phyloP scores from a whole-genome alignment of 1,140 invertebrate species.

The Kradibia gibbosae region DNA sequence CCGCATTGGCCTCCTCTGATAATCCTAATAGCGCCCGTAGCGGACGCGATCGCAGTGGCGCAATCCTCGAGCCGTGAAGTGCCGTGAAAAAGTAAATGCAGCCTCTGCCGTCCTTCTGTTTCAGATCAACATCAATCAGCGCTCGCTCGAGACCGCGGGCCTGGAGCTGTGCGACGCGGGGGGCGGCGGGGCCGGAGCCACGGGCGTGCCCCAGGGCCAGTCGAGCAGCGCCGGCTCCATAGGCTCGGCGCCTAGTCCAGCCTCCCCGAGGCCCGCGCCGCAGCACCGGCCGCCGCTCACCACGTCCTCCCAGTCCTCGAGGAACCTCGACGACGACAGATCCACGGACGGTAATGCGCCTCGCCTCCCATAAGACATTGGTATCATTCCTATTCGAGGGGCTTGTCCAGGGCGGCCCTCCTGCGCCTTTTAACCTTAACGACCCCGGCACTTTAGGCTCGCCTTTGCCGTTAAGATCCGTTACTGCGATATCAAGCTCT shows the following conservation, averaged over 20 bases:
- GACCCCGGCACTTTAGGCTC: too few relatives aligned
- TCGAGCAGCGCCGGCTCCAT: conserved; percentile 70
- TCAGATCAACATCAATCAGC: conserved; percentile 71
- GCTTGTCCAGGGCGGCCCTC: too few relatives aligned
- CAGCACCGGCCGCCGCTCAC: conserved; percentile 67
- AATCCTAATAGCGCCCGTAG: too few relatives aligned
- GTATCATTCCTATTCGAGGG: too few relatives aligned
- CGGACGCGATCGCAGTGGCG: too few relatives aligned
- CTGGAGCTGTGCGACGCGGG: conserved; percentile 69
- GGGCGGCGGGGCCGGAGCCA: conserved; percentile 59
- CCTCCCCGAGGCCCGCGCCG: conserved; percentile 69
- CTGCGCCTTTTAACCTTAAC: too few relatives aligned
- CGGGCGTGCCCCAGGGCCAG: conserved; percentile 70
- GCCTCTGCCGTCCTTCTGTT: conserved; percentile 46
- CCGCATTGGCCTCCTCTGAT: too few relatives aligned
- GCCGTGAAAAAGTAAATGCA: neutral
- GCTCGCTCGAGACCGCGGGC: conserved; percentile 68
- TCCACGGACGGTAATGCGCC: conserved; percentile 67
- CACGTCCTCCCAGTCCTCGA: conserved; percentile 69
- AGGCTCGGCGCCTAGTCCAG: conserved; percentile 70
- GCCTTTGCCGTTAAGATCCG: too few relatives aligned
- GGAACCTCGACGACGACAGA: conserved; percentile 70
- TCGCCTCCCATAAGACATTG: neutral
- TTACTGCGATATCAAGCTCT: too few relatives aligned
- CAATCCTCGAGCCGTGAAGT: too few relatives aligned